A percentile compares a stretch with the other conserved stretches of the same genome.
These are phyloP conservation scores for Gambusia affinis DNA, from an alignment of 2,113 vertebrate species.

Conservation along the genomic window DNA sequence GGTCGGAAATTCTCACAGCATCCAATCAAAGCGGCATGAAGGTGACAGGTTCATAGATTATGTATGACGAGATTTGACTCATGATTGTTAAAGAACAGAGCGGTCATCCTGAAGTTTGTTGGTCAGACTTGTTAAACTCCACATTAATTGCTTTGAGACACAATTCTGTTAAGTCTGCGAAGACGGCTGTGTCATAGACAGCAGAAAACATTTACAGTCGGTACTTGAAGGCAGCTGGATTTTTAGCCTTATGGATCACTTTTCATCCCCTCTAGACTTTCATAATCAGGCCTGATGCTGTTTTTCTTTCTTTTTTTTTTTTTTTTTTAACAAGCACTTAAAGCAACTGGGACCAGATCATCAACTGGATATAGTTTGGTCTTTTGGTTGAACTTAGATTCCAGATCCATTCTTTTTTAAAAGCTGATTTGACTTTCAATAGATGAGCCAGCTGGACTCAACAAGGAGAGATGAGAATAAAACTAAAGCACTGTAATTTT, in stretches of 20 bases:
- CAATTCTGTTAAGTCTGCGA: slow-evolving; percentile 47
- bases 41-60: slow-evolving; percentile 7
- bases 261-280: slow-evolving; percentile 55
- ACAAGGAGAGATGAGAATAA: slow-evolving; percentile 29
- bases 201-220: slow-evolving; percentile 62
- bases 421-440: slow-evolving; percentile 31
- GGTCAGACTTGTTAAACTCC: slow-evolving; percentile 30
- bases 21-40: slow-evolving; percentile 28
- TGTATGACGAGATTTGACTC: slow-evolving; percentile 18
- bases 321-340: slow-evolving; percentile 79
- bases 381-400: slow-evolving; percentile 36
- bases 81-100: slow-evolving; percentile 18
- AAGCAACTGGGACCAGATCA: slow-evolving; percentile 71
- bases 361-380: slow-evolving; percentile 56
- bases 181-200: slow-evolving; percentile 25
- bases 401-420: slow-evolving; percentile 34
- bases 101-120: slow-evolving; percentile 35
- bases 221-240: slow-evolving; percentile 49
- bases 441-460: slow-evolving; percentile 34
- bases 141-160: slow-evolving; percentile 36
- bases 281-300: slow-evolving; percentile 64
- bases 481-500: slow-evolving; percentile 77
- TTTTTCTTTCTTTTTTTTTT: slow-evolving; percentile 4
- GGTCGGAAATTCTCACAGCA: slow-evolving; percentile 25
- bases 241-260: slow-evolving; percentile 54